Base-by-base conservation (phyloP, 2,888 invertebrate species). In the Diabrotica balteata region DNA sequence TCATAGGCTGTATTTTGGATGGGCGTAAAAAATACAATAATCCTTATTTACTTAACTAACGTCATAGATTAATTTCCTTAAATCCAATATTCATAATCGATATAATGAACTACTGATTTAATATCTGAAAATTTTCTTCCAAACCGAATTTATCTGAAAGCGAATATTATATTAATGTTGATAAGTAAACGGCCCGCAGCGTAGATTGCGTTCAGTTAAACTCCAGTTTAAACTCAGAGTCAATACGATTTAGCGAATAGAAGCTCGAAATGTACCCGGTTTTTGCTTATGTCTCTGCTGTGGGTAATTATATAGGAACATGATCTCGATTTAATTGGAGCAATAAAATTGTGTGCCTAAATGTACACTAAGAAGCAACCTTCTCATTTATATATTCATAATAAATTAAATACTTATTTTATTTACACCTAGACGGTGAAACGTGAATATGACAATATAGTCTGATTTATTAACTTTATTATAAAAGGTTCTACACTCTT, bases 81-180 rank as follows among this genome's bases (percentile, higher is more conserved):
- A 4, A 32, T 32, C 32, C 32, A 32, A 32, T 32, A 32, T 1
- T 1, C 32, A 5, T 32, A 32, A 32, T 32, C 4, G 32, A 32
- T 32, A 32, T 32, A 32, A 32, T 32, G 32, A 4, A 32, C 4
- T 32, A 32, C 32, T 32, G 32, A 32, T 32, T 32, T 32, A 32
- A 32, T 32, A 32, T 32, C 32, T 32, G 5, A 32, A n/a, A 10
- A 49, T 49, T n/a, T 49, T 49, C 49, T 49, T 49, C 10, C 49
- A 49, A 49, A 51, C 51, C 44, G n/a, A 59, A 60, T 66, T 74
- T 73, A 66, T 69, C 69, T 65, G 62, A 71, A 70, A 49, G 32
- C 32, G 32, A 32, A 77, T 75, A 66, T 32, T 32, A 66, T 72
- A 72, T 67, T 69, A 72, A 72, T 72, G 67, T 69, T 49, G 46